phyloP scores from a whole-genome alignment of 2,888 invertebrate genomes.

The Leptopilina syphax region DNA sequence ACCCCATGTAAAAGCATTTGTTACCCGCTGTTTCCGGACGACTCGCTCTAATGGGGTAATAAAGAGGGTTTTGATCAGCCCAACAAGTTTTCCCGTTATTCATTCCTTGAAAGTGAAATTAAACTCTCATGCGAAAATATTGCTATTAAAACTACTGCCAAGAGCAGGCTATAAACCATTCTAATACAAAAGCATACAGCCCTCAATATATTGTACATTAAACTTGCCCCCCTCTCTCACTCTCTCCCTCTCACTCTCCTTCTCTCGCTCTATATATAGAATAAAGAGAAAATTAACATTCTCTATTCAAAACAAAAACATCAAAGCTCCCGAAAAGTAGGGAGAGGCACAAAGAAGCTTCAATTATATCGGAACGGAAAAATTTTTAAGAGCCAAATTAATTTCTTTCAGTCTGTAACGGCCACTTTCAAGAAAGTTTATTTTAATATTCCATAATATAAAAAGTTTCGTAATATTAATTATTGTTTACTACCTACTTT shows the following conservation, averaged over 20 bases:
- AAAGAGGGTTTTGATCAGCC: constrained; percentile 34
- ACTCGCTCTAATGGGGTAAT: constrained; percentile 37
- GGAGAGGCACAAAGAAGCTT: background rate
- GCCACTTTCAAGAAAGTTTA: no score
- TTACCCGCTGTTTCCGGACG: constrained; percentile 38
- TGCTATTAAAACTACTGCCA: constrained; percentile 22
- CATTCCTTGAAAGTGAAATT: constrained; percentile 29
- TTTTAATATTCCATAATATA: no score
- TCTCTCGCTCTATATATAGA: no score
- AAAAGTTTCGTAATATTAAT: no score
- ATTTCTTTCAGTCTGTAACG: background rate
- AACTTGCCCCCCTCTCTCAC: background rate
- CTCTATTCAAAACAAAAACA: constrained; percentile 2
- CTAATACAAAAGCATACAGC: background rate
- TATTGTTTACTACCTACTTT: no score
- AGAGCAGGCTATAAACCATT: background rate
- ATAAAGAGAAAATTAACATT: constrained; percentile 1
- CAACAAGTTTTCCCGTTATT: constrained; percentile 32
- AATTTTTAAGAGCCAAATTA: constrained; percentile 2
- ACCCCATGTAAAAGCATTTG: constrained; percentile 40
- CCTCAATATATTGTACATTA: background rate
- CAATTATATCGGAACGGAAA: background rate
- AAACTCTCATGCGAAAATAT: constrained; percentile 14
- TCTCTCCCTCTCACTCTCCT: no score
- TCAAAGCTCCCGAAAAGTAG: background rate